Conservation (phyloP, 2,888 invertebrate genomes). For the Cataglyphis altisquamis region DNA sequence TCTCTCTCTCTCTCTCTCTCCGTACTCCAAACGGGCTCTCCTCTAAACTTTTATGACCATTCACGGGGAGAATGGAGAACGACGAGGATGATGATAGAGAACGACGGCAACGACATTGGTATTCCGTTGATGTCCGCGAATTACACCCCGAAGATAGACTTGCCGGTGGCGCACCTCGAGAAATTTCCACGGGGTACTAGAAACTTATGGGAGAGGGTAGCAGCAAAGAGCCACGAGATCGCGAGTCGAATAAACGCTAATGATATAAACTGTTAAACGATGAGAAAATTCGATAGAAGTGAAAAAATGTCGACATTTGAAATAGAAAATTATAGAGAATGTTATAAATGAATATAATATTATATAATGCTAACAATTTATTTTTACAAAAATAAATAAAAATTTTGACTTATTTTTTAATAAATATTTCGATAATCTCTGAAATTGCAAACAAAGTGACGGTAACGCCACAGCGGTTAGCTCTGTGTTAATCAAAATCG, state of each 20-base stretch:
- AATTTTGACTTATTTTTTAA: not conserved
- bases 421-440: slow-evolving; percentile 5
- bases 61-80: slow-evolving; percentile 58
- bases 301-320: not conserved
- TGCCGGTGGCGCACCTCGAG: slow-evolving; percentile 36
- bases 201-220: slow-evolving; percentile 67
- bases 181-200: slow-evolving; percentile 66
- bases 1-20: not conserved
- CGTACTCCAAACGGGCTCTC: slow-evolving; percentile 37
- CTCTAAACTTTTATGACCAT: slow-evolving; percentile 74
- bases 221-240: slow-evolving; percentile 66
- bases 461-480: not conserved
- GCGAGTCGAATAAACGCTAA: slow-evolving; percentile 60
- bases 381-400: not conserved
- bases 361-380: not conserved
- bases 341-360: slow-evolving; percentile 1
- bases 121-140: slow-evolving; percentile 77
- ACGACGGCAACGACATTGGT: slow-evolving; percentile 71
- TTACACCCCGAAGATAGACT: slow-evolving; percentile 67
- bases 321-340: not conserved
- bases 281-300: slow-evolving; percentile 39
- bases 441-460: not conserved
- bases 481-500: not conserved
- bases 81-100: slow-evolving; percentile 48
- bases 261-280: slow-evolving; percentile 21